phyloP scores from a whole-genome alignment of 2,113 vertebrate genomes.

The Pardalotus punctatus region DNA sequence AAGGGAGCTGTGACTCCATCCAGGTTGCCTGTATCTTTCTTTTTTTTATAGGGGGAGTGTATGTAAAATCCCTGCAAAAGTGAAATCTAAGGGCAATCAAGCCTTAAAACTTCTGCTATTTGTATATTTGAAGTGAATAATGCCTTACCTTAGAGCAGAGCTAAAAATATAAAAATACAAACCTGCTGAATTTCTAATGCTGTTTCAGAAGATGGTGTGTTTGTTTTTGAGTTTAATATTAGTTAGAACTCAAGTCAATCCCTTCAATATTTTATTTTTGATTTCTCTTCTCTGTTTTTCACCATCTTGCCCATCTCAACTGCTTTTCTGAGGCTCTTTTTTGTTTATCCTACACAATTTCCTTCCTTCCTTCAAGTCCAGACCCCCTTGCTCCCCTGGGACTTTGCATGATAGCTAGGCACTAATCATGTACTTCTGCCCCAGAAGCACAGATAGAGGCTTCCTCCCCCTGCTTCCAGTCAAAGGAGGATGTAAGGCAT shows the following conservation, averaged over 20 bases:
- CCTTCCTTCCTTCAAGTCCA: constrained; percentile 76
- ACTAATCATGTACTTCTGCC: constrained; percentile 67
- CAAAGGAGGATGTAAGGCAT: constrained; percentile 61
- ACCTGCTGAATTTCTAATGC: neutral
- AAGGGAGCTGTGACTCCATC: neutral
- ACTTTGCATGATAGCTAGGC: constrained; percentile 62
- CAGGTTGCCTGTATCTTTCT: neutral
- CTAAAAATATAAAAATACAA: neutral
- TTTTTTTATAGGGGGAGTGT: neutral
- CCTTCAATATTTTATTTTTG: constrained; percentile 63
- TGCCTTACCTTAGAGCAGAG: neutral
- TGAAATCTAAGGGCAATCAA: neutral
- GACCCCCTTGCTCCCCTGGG: constrained; percentile 56
- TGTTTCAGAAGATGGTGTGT: neutral
- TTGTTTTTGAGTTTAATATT: neutral
- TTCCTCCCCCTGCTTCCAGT: constrained; percentile 60
- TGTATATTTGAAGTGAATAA: neutral
- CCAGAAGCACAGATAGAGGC: constrained; percentile 54
- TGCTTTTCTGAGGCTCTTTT: constrained; percentile 56
- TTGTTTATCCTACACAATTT: constrained; percentile 76
- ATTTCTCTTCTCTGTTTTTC: constrained; percentile 10
- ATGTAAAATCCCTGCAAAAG: neutral
- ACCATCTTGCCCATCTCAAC: constrained; percentile 63
- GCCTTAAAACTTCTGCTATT: neutral
- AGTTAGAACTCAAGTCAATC: constrained; percentile 61